Evolutionary conservation across 2,113 vertebrate genomes (phyloP).

Genomic region (Synchiropus splendidus): DNA sequence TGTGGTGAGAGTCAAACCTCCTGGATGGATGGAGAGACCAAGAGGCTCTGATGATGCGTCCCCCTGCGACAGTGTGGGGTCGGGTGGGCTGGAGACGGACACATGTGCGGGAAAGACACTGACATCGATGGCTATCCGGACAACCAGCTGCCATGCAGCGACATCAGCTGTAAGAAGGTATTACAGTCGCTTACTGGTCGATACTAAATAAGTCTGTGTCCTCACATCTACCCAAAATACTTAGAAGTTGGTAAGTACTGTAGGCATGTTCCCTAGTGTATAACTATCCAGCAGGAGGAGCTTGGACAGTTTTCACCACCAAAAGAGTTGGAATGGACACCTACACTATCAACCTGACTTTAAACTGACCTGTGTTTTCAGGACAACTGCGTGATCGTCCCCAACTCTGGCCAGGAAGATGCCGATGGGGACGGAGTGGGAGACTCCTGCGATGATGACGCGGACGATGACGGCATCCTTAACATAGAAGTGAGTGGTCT

Average conservation of each 20-base stretch:
- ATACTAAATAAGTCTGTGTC: not conserved
- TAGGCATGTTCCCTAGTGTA: too few species aligned
- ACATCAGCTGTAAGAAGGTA: conserved; percentile 80
- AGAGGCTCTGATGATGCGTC: not conserved
- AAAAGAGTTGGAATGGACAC: too few species aligned
- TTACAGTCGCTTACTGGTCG: too few species aligned
- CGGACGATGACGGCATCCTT: conserved; percentile 83
- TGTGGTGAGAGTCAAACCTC: conserved; percentile 62
- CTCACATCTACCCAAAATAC: not conserved
- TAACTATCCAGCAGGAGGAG: too few species aligned
- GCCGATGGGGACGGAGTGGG: conserved; percentile 82
- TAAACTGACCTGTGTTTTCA: conserved; percentile 33
- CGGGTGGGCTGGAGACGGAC: conserved; percentile 93
- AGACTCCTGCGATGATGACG: conserved; percentile 87
- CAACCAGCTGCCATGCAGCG: conserved; percentile 69
- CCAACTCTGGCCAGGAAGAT: conserved; percentile 97
- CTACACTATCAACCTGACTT: too few species aligned
- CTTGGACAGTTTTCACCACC: too few species aligned
- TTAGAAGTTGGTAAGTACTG: too few species aligned
- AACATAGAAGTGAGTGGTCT: conserved; percentile 80
- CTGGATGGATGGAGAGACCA: not conserved
- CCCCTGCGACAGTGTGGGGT: conserved; percentile 75
- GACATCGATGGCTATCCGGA: conserved; percentile 96
- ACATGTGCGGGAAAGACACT: conserved; percentile 84
- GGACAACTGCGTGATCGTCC: conserved; percentile 92